Evolutionary conservation across 2,797 vertebrate genomes (phyloP), one percentile per base, ranked within the genome.

Genomic region (Nannoperca obscura): DNA sequence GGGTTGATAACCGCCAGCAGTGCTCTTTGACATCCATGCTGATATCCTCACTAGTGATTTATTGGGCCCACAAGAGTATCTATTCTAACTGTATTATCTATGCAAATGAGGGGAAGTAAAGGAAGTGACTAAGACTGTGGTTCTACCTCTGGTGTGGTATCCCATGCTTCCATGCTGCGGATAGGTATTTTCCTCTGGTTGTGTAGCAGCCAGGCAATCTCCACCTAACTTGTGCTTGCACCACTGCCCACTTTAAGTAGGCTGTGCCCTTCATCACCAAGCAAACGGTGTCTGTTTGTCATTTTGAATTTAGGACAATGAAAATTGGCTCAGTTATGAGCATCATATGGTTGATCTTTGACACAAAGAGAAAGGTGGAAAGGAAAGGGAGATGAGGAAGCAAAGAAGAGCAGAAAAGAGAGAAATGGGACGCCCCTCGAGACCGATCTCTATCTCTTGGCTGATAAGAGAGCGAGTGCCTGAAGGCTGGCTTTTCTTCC

Each of bases 401-500:
- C 74, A 68, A 42, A 52, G 75, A 65, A 68, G 76, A 40, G 52
- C 74, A 78, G 67, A 83, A 84, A 84, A 74, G 80, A 81, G 80
- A 90, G 83, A 89, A 86, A 85, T 74, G 77, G 86, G 84, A 80
- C 65, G 42, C 80, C 92, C 88, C 86, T 30, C 1, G 74, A 86
- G 89, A 88, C 61, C 60, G 89, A 93, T 93, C 80, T 71, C 73
- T 88, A 89, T 92, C 92, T 83, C 80, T 71, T 76, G 36, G 36
- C 72, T 65, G 91, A 93, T 92, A 92, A 93, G 76, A 85, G 88
- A 86, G 80, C 80, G 58, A 89, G 88, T 86, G 89, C 84, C 91
- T 86, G 89, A 87, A 86, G 86, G 80, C 78, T 78, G 59, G 62
- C 84, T 86, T 88, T 90, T 94, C 90, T 89, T 86, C 87, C 88